Base-by-base conservation (phyloP, 2,888 invertebrate species). In the Celastrina argiolus region DNA sequence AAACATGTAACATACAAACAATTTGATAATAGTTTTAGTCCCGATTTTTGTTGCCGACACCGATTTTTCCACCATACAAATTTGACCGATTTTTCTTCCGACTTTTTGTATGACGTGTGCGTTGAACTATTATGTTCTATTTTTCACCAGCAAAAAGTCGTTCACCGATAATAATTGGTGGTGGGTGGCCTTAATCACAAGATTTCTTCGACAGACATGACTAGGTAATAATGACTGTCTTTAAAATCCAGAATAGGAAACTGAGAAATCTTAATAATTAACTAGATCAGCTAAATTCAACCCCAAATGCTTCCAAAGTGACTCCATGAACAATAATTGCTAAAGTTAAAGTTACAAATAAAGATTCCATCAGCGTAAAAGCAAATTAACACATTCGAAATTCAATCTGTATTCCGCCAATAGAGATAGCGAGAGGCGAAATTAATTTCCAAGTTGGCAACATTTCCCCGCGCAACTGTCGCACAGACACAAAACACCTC, bases 401-500 rank as follows among this genome's bases (percentile, higher is more conserved):
- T 41, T 31, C 64, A 34, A 45, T 45, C 64, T 51, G 61, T 42
- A 22, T 16, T 59, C 69, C 39, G 65, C 71, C 70, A 71, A 71
- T 72, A 71, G 69, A 73, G 70, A 72, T 67, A 70, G 67, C 69
- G 56, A 67, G 71, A 69, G 72, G 71, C 72, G 67, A 74, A 79
- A 79, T 79, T 78, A 79, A 80, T 77, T 78, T 76, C 71, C 69
- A 68, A 68, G 68, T 69, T 66, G 70, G 68, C 68, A 65, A 58
- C 68, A 74, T 73, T 75, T 73, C 70, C 74, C 69, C 66, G 64
- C 70, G 16, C 28, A 70, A 74, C 75, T 71, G 71, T 76, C 76
- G 74, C 73, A 69, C 68, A 75, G 77, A 78, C 78, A 78, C 82
- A 71, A 71, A 71, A 70, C 69, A 66, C 67, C 70, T 68, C 87